A percentile compares a stretch with the other conserved stretches of the same genome.
phyloP scores from a whole-genome alignment of 2,113 vertebrate genomes.

The Sebastes schlegelii region DNA sequence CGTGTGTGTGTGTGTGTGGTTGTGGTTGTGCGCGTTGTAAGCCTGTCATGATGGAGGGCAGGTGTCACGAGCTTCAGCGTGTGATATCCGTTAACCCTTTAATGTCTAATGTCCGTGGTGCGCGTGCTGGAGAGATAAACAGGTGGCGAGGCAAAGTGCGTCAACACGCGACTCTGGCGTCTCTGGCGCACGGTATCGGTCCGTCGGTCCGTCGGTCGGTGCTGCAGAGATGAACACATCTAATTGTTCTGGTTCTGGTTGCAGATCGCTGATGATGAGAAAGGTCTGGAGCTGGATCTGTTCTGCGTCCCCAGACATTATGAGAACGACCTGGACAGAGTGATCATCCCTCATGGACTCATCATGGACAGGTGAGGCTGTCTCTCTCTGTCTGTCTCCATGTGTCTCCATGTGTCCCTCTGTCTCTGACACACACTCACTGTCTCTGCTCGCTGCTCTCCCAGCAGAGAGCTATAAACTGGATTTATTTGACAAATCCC shows the following conservation, averaged over 20 bases:
- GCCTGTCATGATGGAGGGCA: no score
- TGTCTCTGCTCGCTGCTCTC: not conserved
- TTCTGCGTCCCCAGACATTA: constrained; percentile 88
- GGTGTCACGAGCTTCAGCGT: no score
- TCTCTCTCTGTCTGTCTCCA: not conserved
- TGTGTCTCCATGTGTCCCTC: not conserved
- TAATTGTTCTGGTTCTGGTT: not conserved
- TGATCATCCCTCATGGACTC: constrained; percentile 89
- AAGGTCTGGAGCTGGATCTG: constrained; percentile 83
- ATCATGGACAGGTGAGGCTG: constrained; percentile 86
- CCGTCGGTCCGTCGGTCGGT: no score
- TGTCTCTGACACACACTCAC: not conserved
- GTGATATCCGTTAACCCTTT: no score
- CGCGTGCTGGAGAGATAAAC: no score
- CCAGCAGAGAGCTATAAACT: not conserved
- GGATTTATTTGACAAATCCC: constrained; percentile 53
- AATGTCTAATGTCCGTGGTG: no score
- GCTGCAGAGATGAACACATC: no score
- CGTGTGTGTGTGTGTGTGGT: no score
- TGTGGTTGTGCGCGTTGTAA: no score
- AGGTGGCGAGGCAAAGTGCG: no score
- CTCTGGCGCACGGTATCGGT: no score
- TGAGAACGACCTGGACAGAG: constrained; percentile 85
- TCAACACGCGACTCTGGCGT: no score
- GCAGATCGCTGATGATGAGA: constrained; percentile 85